These are phyloP conservation scores for Meliscaeva auricollis DNA, from an alignment of 2,888 invertebrate genomes.

Conservation along the genomic window DNA sequence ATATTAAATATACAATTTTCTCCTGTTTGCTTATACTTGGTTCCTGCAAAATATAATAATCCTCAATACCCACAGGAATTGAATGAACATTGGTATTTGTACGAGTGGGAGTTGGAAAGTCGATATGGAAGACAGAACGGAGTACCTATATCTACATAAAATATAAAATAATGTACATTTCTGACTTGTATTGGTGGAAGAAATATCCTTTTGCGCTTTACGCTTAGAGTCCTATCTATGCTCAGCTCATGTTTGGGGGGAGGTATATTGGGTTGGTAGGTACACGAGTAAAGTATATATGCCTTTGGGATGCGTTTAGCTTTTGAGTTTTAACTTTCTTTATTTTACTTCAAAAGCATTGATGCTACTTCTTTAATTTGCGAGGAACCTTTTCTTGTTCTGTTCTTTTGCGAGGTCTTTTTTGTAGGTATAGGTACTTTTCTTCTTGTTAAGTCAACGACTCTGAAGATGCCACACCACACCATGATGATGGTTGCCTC, in stretches of 20 bases:
- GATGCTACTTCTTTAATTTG: constrained; percentile 53
- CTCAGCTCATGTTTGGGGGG: background rate
- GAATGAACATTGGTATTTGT: constrained; percentile 22
- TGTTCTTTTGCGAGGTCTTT: constrained; percentile 18
- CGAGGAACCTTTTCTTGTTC: constrained; percentile 46
- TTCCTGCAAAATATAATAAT: constrained; percentile 8
- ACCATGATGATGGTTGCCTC: constrained; percentile 33
- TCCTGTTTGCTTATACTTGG: constrained; percentile 30
- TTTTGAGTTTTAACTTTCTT: constrained; percentile 44
- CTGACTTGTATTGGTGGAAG: constrained; percentile 20
- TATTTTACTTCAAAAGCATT: constrained; percentile 50
- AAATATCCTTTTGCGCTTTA: background rate
- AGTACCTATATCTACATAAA: background rate
- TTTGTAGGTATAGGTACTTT: background rate
- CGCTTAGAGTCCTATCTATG: background rate
- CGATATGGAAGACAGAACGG: background rate
- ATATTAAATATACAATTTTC: constrained; percentile 57
- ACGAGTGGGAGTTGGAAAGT: background rate
- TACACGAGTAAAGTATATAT: background rate
- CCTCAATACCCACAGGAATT: constrained; percentile 19
- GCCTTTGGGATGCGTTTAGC: constrained; percentile 51
- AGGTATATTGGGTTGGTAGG: background rate
- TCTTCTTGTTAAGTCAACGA: constrained; percentile 49
- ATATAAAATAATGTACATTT: constrained; percentile 7
- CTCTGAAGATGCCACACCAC: constrained; percentile 36